These are phyloP conservation scores for Axea sp. DNA, from an alignment of 2,888 invertebrate genomes.

Conservation along the genomic window DNA sequence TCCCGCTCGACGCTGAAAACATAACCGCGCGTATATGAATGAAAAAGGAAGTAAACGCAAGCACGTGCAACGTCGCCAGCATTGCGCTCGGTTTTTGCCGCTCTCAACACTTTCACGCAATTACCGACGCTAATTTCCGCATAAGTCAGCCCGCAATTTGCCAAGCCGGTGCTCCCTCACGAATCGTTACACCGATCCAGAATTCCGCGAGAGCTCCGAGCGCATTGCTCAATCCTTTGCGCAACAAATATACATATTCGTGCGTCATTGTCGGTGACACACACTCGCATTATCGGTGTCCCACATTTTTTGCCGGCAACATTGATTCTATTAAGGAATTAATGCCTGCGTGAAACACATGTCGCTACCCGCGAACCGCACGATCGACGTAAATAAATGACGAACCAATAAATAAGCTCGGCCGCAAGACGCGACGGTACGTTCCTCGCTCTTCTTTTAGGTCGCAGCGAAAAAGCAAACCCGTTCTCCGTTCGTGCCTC, in stretches of 20 bases:
- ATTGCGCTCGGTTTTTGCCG: conserved; percentile 10
- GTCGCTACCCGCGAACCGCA: conserved; percentile 3
- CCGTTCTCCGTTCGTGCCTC: conserved; percentile 32
- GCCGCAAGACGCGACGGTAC: conserved; percentile 1
- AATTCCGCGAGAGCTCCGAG: neutral
- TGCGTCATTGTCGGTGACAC: neutral
- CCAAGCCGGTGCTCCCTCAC: neutral
- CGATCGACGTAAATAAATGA: conserved; percentile 45
- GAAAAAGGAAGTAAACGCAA: conserved; percentile 39
- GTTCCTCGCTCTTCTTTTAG: conserved; percentile 11
- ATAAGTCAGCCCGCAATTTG: conserved; percentile 20
- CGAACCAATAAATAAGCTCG: conserved; percentile 35
- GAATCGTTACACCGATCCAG: conserved; percentile 19
- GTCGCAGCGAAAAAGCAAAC: conserved; percentile 42
- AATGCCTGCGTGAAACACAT: conserved; percentile 18
- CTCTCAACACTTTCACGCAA: conserved; percentile 41
- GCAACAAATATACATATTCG: conserved; percentile 19
- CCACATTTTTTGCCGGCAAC: conserved; percentile 17
- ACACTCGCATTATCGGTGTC: conserved; percentile 13
- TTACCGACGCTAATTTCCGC: conserved; percentile 43
- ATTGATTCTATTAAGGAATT: conserved; percentile 37
- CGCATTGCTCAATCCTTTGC: conserved; percentile 11
- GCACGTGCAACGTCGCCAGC: conserved; percentile 28
- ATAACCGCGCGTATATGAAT: conserved; percentile 18
- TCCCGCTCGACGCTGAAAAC: conserved; percentile 5